These are phyloP conservation scores for Drosophila niveifrons DNA, from an alignment of 2,888 invertebrate genomes.

Conservation along the genomic window DNA sequence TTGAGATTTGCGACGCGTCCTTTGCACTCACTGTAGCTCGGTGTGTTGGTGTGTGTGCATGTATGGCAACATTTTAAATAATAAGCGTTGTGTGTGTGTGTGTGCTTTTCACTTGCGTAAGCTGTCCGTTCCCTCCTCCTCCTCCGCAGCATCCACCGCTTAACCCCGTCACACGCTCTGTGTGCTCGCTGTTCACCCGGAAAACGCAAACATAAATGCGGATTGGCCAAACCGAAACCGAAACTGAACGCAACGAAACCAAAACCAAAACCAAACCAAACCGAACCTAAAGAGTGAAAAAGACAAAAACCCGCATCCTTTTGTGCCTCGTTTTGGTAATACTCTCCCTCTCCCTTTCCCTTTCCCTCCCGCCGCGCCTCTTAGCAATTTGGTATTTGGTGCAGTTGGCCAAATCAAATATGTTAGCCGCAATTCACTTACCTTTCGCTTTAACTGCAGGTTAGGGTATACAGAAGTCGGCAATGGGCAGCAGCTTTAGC, in stretches of 20 bases:
- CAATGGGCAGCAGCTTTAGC: neutral
- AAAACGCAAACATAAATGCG: conserved; percentile 36
- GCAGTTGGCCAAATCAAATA: neutral
- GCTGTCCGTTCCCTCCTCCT: neutral
- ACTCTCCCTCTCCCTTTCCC: conserved; percentile 1
- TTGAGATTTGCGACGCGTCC: conserved; percentile 67
- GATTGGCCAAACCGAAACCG: conserved; percentile 26
- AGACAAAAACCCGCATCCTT: conserved; percentile 28
- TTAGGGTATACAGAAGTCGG: conserved; percentile 37
- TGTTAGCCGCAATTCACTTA: conserved; percentile 20
- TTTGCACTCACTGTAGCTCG: conserved; percentile 17
- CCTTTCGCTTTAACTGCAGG: neutral
- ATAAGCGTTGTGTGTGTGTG: conserved; percentile 53
- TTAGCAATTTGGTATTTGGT: neutral
- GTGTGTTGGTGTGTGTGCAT: conserved; percentile 22
- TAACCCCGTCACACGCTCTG: neutral
- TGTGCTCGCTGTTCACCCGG: conserved; percentile 9
- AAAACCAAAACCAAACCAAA: conserved; percentile 13
- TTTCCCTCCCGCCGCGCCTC: neutral
- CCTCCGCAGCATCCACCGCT: neutral
- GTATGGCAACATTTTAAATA: conserved; percentile 60
- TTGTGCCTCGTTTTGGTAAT: conserved; percentile 26
- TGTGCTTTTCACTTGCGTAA: conserved; percentile 44
- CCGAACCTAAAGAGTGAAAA: conserved; percentile 33
- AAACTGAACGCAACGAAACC: neutral